A percentile compares a stretch with the other conserved stretches of the same genome.
Evolutionary conservation across 2,888 invertebrate species (phyloP).

Genomic region (Tubiluchus corallicola): DNA sequence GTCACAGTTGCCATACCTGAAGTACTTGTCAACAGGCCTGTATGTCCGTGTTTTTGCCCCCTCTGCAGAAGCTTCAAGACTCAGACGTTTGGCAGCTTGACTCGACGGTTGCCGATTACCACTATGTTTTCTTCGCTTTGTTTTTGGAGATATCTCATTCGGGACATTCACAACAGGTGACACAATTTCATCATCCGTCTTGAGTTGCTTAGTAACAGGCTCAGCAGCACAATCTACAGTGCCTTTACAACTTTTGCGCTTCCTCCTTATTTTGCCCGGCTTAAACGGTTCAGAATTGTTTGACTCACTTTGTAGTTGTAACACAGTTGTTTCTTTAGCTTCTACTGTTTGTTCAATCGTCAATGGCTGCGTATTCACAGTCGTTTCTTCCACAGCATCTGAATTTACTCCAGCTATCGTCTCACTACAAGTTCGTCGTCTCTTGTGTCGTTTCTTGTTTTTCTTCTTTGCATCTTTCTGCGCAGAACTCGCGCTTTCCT

Average conservation of each 20-base stretch:
- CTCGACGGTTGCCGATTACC: background rate
- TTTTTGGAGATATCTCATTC: background rate
- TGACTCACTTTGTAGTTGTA: background rate
- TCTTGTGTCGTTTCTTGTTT: constrained; percentile 18
- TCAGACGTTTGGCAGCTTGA: constrained; percentile 13
- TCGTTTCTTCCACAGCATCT: no score
- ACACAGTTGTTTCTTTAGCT: background rate
- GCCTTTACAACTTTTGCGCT: no score
- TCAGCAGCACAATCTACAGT: constrained; percentile 6
- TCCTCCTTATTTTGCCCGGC: no score
- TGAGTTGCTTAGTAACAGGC: constrained; percentile 7
- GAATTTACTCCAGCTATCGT: background rate
- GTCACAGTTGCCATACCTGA: constrained; percentile 42
- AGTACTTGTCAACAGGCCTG: constrained; percentile 56
- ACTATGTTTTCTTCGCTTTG: constrained; percentile 4
- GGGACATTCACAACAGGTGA: constrained; percentile 58
- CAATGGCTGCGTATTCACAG: background rate
- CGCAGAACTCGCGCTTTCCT: constrained; percentile 18
- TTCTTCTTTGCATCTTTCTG: constrained; percentile 18
- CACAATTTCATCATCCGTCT: constrained; percentile 60
- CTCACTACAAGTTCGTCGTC: constrained; percentile 19
- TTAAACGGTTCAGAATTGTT: background rate
- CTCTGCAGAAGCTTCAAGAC: constrained; percentile 10
- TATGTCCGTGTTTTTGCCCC: background rate
- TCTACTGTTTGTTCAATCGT: background rate